phyloP scores from a whole-genome alignment of 2,113 vertebrate species.

The Ia io region DNA sequence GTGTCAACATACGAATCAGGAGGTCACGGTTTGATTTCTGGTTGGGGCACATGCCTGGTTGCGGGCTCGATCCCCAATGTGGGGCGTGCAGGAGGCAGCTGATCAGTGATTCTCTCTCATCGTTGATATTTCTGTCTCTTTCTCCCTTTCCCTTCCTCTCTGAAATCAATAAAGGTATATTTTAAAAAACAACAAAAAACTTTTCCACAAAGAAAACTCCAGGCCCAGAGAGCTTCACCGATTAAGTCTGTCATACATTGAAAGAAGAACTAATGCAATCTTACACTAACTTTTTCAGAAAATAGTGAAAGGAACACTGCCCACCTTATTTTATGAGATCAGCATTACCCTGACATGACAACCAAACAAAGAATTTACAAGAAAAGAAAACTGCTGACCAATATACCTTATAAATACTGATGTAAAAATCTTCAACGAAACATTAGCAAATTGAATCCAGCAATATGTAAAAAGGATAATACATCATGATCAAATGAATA shows the following conservation, averaged over 20 bases:
- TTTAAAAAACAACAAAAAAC: too few relatives aligned
- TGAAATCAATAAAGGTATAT: too few relatives aligned
- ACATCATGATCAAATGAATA: not conserved
- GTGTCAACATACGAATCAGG: too few relatives aligned
- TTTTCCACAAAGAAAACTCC: not conserved
- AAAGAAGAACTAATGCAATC: not conserved
- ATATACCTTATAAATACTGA: not conserved
- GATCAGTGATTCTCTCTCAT: too few relatives aligned
- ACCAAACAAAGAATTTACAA: slow-evolving; percentile 15
- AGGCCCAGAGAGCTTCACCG: not conserved
- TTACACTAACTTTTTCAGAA: slow-evolving; percentile 20
- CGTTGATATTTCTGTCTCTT: too few relatives aligned
- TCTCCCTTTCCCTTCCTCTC: too few relatives aligned
- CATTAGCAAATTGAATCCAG: slow-evolving; percentile 29
- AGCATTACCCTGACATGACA: slow-evolving; percentile 42
- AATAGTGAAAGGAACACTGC: not conserved
- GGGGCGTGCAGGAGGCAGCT: too few relatives aligned
- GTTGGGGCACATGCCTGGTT: too few relatives aligned
- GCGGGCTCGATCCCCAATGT: too few relatives aligned
- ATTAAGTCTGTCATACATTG: not conserved
- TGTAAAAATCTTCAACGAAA: slow-evolving; percentile 17
- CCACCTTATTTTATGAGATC: not conserved
- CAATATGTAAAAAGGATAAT: not conserved
- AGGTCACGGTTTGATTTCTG: too few relatives aligned
- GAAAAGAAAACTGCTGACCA: not conserved